Conservation (phyloP, 2,888 invertebrate genomes). For the Lepidochrysops patricia region DNA sequence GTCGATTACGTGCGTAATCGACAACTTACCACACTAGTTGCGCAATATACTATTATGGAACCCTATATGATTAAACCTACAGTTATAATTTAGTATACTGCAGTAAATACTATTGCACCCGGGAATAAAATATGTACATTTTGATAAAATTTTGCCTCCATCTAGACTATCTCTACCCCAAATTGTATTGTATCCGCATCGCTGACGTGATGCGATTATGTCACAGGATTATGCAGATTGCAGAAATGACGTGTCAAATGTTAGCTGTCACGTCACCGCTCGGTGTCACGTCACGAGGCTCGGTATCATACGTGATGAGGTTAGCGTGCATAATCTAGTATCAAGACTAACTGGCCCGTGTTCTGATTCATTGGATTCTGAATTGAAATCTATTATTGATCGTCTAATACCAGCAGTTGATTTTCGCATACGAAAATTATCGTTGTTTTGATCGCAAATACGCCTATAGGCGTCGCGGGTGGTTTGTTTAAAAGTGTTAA, state of each 20-base stretch:
- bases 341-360: not conserved
- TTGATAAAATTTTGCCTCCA: not conserved
- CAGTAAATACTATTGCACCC: too few species aligned
- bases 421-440: too few species aligned
- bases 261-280: slow-evolving; percentile 3
- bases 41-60: too few species aligned
- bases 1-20: too few species aligned
- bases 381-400: not conserved
- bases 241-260: slow-evolving; percentile 7
- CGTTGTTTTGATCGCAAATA: too few species aligned
- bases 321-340: not conserved
- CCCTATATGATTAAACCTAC: too few species aligned
- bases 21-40: too few species aligned
- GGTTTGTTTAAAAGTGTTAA: too few species aligned
- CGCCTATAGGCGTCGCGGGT: too few species aligned
- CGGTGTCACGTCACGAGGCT: not conserved
- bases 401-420: too few species aligned
- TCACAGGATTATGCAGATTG: not conserved
- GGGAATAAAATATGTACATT: too few species aligned
- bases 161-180: not conserved
- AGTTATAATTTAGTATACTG: too few species aligned
- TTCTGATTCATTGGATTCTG: not conserved
- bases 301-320: not conserved
- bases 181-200: not conserved
- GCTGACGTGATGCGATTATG: not conserved